phyloP scores from a whole-genome alignment of 2,113 vertebrate genomes.

The Aphelocoma coerulescens region DNA sequence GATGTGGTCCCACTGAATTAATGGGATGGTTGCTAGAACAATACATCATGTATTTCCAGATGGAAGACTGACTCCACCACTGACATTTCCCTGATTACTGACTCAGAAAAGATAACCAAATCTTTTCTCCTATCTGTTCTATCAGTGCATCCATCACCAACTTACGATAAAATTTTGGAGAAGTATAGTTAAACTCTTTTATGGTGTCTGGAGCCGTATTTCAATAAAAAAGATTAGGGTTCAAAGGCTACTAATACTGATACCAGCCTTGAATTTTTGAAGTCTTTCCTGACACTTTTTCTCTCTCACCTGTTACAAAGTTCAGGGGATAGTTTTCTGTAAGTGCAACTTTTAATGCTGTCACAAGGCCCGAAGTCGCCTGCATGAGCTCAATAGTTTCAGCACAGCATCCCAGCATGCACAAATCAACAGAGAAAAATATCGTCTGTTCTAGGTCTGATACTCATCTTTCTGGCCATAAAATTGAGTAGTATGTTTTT shows the following conservation, averaged over 20 bases:
- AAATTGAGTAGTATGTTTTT: background rate
- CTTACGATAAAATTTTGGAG: background rate
- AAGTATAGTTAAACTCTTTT: background rate
- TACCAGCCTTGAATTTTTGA: background rate
- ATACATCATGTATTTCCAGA: background rate
- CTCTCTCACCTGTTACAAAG: background rate
- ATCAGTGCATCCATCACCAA: background rate
- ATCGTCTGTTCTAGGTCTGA: background rate
- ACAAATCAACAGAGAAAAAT: background rate
- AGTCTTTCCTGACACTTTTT: background rate
- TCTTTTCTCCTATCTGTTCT: background rate
- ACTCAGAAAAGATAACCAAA: background rate
- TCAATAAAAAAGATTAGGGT: background rate
- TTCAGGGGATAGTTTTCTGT: background rate
- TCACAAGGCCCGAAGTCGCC: background rate
- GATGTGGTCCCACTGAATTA: background rate
- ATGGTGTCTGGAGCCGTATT: background rate
- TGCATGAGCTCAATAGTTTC: background rate
- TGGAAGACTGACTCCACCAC: background rate
- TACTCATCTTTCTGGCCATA: background rate
- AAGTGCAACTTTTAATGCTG: background rate
- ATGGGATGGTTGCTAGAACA: background rate
- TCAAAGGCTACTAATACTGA: background rate
- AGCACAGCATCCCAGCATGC: background rate
- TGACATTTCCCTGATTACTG: background rate